Evolutionary conservation across 92 coral and sea anemone genomes (phyloP).

Genomic region (Palythoa grandiflora): DNA sequence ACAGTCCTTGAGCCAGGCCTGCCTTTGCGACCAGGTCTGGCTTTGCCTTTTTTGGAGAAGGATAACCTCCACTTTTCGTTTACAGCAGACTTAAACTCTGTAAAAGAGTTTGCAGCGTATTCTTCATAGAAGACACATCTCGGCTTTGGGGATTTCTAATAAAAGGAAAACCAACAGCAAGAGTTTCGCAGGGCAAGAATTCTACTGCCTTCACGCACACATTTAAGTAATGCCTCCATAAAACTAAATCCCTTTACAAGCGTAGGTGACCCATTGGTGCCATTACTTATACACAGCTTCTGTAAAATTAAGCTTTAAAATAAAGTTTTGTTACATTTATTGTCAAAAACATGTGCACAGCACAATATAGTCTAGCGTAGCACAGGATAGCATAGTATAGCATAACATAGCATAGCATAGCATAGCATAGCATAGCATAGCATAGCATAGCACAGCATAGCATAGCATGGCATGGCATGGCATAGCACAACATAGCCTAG

Average conservation of each 20-base stretch:
- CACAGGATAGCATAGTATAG: background rate
- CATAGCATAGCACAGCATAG: too few species aligned
- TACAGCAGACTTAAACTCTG: conserved; percentile 82
- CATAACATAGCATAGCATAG: too few species aligned
- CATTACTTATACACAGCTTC: too few species aligned
- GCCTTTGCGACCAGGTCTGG: conserved; percentile 88
- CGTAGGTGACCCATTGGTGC: background rate
- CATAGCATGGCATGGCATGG: background rate
- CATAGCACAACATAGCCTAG: background rate
- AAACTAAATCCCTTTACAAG: background rate
- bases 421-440: too few species aligned
- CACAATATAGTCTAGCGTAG: background rate
- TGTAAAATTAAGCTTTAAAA: too few species aligned
- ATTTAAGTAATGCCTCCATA: background rate
- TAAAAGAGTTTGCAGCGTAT: conserved; percentile 81
- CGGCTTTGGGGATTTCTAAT: conserved; percentile 67
- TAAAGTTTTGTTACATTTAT: too few species aligned
- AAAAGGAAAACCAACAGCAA: background rate
- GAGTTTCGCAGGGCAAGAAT: background rate
- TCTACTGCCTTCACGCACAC: background rate
- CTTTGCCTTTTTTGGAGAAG: conserved; percentile 83
- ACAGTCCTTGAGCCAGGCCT: conserved; percentile 75
- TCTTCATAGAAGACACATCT: conserved; percentile 86
- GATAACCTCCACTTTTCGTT: conserved; percentile 79
- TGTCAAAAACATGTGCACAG: background rate